phyloP scores from a whole-genome alignment of 1,140 invertebrate species.

The Battus philenor region DNA sequence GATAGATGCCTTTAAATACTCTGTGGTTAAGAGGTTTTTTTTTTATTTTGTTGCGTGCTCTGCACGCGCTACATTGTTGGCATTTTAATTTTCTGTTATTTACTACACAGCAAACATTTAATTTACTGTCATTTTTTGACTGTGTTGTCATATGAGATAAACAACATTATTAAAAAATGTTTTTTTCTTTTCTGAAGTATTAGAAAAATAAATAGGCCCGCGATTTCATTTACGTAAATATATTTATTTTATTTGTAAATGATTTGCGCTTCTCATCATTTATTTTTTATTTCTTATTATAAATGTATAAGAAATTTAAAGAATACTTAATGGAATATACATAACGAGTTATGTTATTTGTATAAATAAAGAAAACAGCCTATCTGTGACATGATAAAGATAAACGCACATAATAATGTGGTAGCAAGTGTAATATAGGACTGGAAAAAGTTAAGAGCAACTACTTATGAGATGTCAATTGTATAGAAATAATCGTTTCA shows the following conservation, averaged over 20 bases:
- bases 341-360: background rate
- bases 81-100: background rate
- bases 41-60: background rate
- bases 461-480: constrained; percentile 17
- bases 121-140: no score
- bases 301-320: constrained; percentile 4
- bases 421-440: background rate
- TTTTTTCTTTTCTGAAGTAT: no score
- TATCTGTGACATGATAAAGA: background rate
- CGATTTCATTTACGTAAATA: no score
- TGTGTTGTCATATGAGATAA: no score
- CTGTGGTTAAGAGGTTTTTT: background rate
- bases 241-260: no score
- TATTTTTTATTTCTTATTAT: constrained; percentile 2
- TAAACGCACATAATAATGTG: constrained; percentile 5
- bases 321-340: no score
- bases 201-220: no score
- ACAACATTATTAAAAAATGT: no score
- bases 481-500: constrained; percentile 11
- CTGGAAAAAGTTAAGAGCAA: background rate
- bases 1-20: constrained; percentile 2
- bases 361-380: background rate
- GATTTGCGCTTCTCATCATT: background rate
- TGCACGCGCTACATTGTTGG: background rate
- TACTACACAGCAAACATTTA: no score